Percentiles rank a stretch among this genome's conserved stretches.
Conservation (phyloP, 2,888 invertebrate genomes). For the Argyresthia albistria region DNA sequence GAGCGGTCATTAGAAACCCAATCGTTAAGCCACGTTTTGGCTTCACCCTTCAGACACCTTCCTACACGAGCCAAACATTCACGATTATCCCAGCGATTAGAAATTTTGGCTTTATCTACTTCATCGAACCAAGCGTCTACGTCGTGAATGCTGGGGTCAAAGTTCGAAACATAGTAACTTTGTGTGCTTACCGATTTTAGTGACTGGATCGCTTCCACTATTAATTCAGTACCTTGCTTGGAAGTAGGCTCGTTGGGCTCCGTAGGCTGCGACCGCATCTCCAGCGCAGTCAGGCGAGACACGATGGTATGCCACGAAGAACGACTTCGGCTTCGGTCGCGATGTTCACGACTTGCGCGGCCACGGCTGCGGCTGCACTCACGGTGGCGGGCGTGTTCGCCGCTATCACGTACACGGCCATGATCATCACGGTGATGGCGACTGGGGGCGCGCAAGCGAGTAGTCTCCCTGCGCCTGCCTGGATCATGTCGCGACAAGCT, state of each 20-base stretch:
- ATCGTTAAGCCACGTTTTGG: background rate
- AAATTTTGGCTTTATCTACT: background rate
- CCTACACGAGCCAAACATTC: constrained; percentile 5
- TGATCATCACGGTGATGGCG: background rate
- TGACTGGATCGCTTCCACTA: background rate
- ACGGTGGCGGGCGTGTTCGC: background rate
- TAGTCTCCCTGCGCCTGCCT: background rate
- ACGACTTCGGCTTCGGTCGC: background rate
- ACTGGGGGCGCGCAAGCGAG: background rate
- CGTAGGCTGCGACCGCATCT: background rate
- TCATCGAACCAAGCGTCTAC: constrained; percentile 1
- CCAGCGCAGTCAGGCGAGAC: background rate
- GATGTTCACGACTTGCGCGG: background rate
- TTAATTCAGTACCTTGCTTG: background rate
- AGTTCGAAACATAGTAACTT: background rate
- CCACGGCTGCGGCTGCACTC: background rate
- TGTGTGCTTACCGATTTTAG: background rate
- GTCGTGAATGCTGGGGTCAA: constrained; percentile 1
- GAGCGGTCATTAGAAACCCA: background rate
- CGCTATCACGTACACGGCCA: background rate
- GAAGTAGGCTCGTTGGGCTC: background rate
- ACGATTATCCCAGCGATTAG: constrained; percentile 3
- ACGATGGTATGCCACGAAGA: background rate
- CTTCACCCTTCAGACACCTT: constrained; percentile 2
- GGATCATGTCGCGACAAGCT: background rate